These are phyloP conservation scores for Dendroctonus ponderosae DNA, from an alignment of 1,140 invertebrate species.

Conservation along the genomic window DNA sequence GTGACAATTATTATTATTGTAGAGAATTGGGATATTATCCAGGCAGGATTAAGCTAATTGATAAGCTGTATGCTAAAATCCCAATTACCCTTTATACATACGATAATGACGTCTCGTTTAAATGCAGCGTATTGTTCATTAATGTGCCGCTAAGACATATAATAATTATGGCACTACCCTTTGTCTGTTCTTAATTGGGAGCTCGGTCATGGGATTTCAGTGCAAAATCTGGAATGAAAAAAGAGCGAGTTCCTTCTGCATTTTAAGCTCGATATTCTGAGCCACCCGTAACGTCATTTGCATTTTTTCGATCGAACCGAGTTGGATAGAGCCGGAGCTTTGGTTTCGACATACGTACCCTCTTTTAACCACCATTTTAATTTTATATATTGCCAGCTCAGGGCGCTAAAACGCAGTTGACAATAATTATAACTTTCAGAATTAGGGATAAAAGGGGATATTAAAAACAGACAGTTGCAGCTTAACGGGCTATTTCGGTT, in stretches of 20 bases:
- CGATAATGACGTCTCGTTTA: no score
- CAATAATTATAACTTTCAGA: constrained; percentile 32
- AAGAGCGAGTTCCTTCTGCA: no score
- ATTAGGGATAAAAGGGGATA: constrained; percentile 28
- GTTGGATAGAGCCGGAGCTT: constrained; percentile 26
- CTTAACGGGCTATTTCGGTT: constrained; percentile 27
- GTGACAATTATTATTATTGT: neutral
- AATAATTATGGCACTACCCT: no score
- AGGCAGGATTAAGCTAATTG: neutral
- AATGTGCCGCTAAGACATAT: no score
- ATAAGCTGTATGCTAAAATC: no score
- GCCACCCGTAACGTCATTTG: constrained; percentile 22
- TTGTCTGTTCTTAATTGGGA: no score
- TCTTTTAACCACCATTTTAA: constrained; percentile 32
- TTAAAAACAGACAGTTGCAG: constrained; percentile 28
- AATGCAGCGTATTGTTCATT: no score
- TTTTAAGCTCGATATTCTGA: no score
- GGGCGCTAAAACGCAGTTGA: constrained; percentile 31
- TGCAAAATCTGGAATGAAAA: no score
- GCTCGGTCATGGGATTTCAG: no score
- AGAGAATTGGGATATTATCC: neutral
- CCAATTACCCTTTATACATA: no score
- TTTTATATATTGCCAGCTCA: constrained; percentile 31
- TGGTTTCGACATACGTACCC: constrained; percentile 27
- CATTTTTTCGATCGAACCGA: constrained; percentile 33